Evolutionary conservation across 2,888 invertebrate genomes (phyloP).

Genomic region (Bedellia somnulentella): DNA sequence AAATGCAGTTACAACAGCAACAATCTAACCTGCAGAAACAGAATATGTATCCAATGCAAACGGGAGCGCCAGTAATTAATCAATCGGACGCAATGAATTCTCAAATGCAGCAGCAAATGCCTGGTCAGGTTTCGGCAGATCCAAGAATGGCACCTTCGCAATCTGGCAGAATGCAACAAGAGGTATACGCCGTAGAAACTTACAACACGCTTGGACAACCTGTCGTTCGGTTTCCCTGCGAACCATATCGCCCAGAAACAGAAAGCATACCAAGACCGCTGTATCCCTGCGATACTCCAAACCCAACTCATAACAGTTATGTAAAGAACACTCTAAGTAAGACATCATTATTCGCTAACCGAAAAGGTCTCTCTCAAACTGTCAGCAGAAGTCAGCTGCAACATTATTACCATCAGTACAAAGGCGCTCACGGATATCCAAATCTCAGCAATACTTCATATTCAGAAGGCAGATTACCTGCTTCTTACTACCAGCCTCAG

Average conservation of each 20-base stretch:
- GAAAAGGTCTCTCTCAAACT: conserved; percentile 14
- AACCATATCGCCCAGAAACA: conserved; percentile 18
- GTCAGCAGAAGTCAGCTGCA: conserved; percentile 38
- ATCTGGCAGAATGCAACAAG: conserved; percentile 11
- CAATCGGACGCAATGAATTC: not conserved
- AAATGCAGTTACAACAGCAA: conserved; percentile 13
- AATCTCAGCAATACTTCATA: conserved; percentile 28
- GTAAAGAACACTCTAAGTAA: conserved; percentile 41
- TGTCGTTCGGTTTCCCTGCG: conserved; percentile 28
- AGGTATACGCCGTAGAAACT: conserved; percentile 14
- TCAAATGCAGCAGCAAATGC: not conserved
- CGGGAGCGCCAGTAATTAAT: not conserved
- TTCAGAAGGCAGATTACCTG: no score
- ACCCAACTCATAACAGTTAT: conserved; percentile 18
- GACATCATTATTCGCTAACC: conserved; percentile 32
- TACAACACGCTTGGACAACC: conserved; percentile 48
- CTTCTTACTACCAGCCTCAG: no score
- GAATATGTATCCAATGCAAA: not conserved
- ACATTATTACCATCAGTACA: conserved; percentile 40
- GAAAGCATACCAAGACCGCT: conserved; percentile 30
- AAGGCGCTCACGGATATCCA: conserved; percentile 38
- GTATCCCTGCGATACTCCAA: conserved; percentile 23
- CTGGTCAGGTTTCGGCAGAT: not conserved
- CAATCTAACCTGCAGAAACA: not conserved
- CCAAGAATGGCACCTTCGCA: not conserved